Evolutionary conservation across 2,113 vertebrate species (phyloP).

Genomic region (Callorhinus ursinus): DNA sequence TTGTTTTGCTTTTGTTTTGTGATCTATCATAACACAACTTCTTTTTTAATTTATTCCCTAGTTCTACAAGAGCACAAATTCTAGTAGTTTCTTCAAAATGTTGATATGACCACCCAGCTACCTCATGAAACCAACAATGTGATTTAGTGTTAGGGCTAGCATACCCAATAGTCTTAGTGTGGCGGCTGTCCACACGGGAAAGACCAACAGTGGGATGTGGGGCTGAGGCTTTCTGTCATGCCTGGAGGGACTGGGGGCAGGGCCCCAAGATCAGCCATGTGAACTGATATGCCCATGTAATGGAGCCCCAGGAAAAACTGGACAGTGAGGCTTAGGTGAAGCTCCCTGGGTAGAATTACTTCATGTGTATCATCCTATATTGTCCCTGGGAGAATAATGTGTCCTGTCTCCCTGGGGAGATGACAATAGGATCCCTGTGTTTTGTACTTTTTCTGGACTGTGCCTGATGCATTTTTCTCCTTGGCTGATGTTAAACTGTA

Average conservation of each 20-base stretch:
- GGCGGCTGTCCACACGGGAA: neutral
- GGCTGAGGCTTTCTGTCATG: neutral
- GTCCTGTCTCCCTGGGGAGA: neutral
- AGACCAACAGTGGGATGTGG: neutral
- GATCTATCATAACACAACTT: no score
- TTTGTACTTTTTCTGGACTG: neutral
- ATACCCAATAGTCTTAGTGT: neutral
- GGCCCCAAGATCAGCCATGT: neutral
- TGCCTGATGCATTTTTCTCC: neutral
- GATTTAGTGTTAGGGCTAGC: neutral
- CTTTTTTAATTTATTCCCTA: neutral
- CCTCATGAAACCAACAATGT: neutral
- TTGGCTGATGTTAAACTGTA: neutral
- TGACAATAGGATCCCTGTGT: neutral
- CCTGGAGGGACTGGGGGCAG: neutral
- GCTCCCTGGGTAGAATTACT: neutral
- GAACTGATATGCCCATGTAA: neutral
- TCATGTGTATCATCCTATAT: no score
- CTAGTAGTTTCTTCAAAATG: neutral
- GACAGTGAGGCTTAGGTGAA: neutral
- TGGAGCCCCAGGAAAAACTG: neutral
- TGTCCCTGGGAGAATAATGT: rapidly evolving
- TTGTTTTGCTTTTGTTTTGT: neutral
- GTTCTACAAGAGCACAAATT: neutral
- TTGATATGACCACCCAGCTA: no score